Conservation (phyloP, 1,140 invertebrate species). For the Drosophila teissieri region DNA sequence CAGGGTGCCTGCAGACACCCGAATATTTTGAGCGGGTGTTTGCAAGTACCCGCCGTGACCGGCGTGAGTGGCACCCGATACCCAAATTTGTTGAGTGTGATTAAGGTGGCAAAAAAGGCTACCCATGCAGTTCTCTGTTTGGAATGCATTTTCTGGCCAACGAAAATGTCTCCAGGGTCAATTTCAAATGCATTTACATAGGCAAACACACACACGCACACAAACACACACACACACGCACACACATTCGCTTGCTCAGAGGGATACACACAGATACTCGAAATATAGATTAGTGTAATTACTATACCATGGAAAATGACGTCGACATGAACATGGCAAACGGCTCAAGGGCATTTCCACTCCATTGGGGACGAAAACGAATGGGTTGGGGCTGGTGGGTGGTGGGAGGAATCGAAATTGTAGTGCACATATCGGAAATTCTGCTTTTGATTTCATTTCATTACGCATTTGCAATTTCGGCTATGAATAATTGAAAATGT, state of each 20-base stretch:
- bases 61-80: too few species aligned
- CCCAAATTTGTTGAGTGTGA: too few species aligned
- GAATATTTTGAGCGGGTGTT: too few species aligned
- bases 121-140: too few species aligned
- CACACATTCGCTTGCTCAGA: conserved; percentile 7
- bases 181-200: conserved; percentile 72
- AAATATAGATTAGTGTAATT: conserved; percentile 77
- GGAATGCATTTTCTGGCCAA: conserved; percentile 43
- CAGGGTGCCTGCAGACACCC: too few species aligned
- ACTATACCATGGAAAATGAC: conserved; percentile 64
- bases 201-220: conserved; percentile 19
- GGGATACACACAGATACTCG: conserved; percentile 12
- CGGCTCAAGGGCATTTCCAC: conserved; percentile 71
- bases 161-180: conserved; percentile 75
- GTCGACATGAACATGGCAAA: conserved; percentile 64
- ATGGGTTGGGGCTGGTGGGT: conserved; percentile 5
- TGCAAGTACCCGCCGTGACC: too few species aligned
- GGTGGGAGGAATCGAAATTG: conserved; percentile 9
- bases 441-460: conserved; percentile 79
- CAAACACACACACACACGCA: conserved; percentile 10
- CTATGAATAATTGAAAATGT: conserved; percentile 78
- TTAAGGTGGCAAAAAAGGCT: too few species aligned
- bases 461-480: conserved; percentile 76
- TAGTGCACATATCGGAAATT: conserved; percentile 50
- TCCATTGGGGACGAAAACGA: conserved; percentile 43